Conservation (phyloP, 2,113 vertebrate species). For the Zosterops pallidus region DNA sequence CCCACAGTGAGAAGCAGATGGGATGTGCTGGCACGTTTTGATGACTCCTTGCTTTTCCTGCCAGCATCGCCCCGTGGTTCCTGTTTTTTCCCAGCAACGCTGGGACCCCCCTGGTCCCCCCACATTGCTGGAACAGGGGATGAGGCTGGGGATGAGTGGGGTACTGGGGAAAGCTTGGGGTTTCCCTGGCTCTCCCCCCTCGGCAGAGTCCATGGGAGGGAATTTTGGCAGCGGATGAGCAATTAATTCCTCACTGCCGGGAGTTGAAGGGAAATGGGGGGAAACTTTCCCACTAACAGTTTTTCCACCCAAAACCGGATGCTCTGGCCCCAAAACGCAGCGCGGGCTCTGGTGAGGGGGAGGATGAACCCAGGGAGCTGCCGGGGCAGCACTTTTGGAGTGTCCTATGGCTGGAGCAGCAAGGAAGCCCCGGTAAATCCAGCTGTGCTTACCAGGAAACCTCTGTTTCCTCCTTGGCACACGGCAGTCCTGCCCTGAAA, state of each 20-base stretch:
- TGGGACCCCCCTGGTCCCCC: background rate
- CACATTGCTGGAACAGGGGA: background rate
- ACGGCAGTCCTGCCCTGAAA: background rate
- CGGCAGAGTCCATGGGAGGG: background rate
- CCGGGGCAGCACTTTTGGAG: background rate
- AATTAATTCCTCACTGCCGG: background rate
- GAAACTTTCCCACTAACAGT: background rate
- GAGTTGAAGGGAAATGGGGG: background rate
- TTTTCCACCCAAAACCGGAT: background rate
- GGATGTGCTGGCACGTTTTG: background rate
- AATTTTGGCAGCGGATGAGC: background rate
- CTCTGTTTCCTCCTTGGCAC: conserved; percentile 42
- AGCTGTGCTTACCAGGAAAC: conserved; percentile 47
- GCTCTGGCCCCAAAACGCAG: background rate
- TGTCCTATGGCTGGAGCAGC: background rate
- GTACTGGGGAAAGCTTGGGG: background rate
- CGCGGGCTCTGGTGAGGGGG: background rate
- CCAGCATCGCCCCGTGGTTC: background rate
- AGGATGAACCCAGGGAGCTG: background rate
- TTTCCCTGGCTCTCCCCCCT: background rate
- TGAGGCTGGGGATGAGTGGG: background rate
- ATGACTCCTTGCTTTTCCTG: background rate
- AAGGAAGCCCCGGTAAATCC: background rate
- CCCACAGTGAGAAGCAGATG: background rate
- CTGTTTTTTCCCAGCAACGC: background rate